These are phyloP conservation scores for Drosophila tani DNA, from an alignment of 1,140 invertebrate genomes.

Conservation along the genomic window DNA sequence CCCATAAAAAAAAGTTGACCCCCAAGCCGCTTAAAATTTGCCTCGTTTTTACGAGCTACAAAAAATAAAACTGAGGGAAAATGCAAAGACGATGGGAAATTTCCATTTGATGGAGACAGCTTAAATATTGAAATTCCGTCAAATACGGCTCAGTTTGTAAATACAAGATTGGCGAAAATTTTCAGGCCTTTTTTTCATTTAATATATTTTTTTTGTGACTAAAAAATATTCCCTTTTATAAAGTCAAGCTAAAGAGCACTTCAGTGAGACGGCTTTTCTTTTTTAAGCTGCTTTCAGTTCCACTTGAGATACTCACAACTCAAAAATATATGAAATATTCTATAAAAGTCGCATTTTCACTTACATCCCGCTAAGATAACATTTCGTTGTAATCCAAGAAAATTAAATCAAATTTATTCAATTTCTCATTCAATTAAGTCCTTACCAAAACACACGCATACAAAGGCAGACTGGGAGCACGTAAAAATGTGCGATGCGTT, in stretches of 20 bases:
- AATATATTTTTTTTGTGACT: no score
- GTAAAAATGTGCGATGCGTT: conserved; percentile 35
- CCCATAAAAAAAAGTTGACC: conserved; percentile 23
- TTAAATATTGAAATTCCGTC: not conserved
- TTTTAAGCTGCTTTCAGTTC: conserved; percentile 22
- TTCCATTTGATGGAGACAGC: not conserved
- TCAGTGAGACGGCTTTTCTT: not conserved
- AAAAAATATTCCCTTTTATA: not conserved
- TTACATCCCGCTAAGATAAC: no score
- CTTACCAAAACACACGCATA: no score
- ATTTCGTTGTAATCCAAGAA: conserved; percentile 15
- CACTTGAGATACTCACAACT: conserved; percentile 4
- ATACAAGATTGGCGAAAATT: not conserved
- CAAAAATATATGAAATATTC: conserved; percentile 7
- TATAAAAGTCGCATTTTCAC: no score
- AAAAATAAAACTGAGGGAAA: not conserved
- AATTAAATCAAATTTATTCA: conserved; percentile 35
- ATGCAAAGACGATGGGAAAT: not conserved
- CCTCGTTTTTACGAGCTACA: conserved; percentile 12
- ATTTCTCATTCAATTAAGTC: conserved; percentile 62
- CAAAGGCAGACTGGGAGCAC: no score
- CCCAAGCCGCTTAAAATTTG: conserved; percentile 31
- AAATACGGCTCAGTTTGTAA: not conserved
- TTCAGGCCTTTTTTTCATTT: not conserved
- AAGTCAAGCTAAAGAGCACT: not conserved